Conservation (phyloP, 2,797 vertebrate genomes). For the Danio tinwini region DNA sequence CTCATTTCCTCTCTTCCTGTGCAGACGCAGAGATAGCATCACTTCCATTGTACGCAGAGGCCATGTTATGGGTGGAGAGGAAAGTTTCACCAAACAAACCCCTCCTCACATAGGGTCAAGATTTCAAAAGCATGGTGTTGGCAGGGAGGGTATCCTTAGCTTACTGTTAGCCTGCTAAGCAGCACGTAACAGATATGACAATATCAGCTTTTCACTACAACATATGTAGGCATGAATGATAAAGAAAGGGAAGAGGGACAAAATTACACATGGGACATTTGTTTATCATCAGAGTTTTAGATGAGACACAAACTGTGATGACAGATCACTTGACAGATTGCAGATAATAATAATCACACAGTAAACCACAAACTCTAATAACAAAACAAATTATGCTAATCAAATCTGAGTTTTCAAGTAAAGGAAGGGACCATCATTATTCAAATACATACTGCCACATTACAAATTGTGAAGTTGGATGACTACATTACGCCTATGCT, state of each 20-base stretch:
- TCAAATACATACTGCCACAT: no score
- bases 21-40: constrained; percentile 55
- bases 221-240: background rate
- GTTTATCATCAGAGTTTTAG: no score
- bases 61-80: constrained; percentile 51
- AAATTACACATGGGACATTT: background rate
- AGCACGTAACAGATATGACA: background rate
- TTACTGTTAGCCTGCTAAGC: background rate
- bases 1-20: constrained; percentile 58
- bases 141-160: background rate
- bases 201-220: background rate
- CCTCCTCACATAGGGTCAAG: constrained; percentile 27
- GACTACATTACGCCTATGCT: no score
- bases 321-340: no score
- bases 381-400: no score
- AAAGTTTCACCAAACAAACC: constrained; percentile 43
- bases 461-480: no score
- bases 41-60: constrained; percentile 36
- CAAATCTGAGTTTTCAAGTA: no score
- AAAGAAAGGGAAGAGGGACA: no score
- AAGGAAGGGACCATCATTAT: no score
- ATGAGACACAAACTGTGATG: no score
- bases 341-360: no score
- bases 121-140: constrained; percentile 14
- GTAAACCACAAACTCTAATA: no score